phyloP scores from a whole-genome alignment of 2,797 vertebrate genomes.

The Arctocebus calabarensis region DNA sequence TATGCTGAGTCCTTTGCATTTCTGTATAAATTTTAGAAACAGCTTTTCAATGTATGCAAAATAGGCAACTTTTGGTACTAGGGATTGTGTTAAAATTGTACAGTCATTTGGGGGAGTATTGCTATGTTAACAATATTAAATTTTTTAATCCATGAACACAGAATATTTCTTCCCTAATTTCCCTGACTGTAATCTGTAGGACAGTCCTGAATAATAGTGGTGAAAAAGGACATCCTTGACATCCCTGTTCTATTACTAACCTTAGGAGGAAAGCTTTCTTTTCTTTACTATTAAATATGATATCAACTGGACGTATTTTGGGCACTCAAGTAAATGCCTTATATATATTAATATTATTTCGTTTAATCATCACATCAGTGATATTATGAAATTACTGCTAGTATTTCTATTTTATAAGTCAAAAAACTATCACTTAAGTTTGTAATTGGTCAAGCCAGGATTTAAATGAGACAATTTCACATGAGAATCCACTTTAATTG shows the following conservation, averaged over 20 bases:
- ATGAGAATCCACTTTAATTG: neutral
- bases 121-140: neutral
- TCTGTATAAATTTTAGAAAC: conserved; percentile 11
- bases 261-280: neutral
- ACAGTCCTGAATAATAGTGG: neutral
- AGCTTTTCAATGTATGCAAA: neutral
- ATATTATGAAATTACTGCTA: neutral
- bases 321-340: neutral
- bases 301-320: neutral
- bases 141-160: neutral
- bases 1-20: neutral
- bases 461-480: neutral
- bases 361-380: neutral
- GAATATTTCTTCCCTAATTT: neutral
- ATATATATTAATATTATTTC: neutral
- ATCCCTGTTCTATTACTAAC: neutral
- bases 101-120: neutral
- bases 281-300: neutral
- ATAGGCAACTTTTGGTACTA: neutral
- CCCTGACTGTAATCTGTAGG: neutral
- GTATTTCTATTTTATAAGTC: neutral
- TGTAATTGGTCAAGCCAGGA: neutral
- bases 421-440: neutral
- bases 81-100: neutral
- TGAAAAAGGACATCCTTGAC: neutral